These are phyloP conservation scores for Calameuta idolon DNA, from an alignment of 2,888 invertebrate species.

Conservation along the genomic window DNA sequence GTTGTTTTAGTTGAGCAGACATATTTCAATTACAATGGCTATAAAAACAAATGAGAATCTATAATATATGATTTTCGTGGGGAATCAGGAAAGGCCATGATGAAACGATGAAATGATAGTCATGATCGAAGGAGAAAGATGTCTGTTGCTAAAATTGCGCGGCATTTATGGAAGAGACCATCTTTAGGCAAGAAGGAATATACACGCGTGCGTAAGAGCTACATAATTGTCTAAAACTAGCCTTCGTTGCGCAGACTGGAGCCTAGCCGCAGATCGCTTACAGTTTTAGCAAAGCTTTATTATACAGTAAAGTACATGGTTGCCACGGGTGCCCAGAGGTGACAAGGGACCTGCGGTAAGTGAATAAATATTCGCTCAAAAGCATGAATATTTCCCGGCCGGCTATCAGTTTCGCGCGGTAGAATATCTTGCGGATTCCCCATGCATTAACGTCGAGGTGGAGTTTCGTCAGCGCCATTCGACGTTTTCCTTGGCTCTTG, in stretches of 20 bases:
- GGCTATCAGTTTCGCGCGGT: slow-evolving; percentile 32
- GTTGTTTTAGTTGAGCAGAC: too few species aligned
- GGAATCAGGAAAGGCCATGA: too few species aligned
- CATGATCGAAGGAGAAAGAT: too few species aligned
- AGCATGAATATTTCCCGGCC: slow-evolving; percentile 25
- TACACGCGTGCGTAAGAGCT: too few species aligned
- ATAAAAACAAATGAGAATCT: too few species aligned
- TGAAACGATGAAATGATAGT: too few species aligned
- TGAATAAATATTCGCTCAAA: slow-evolving; percentile 32
- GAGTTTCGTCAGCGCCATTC: slow-evolving; percentile 35
- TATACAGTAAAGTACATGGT: slow-evolving; percentile 27
- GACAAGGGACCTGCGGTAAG: slow-evolving; percentile 40
- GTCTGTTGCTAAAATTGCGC: too few species aligned
- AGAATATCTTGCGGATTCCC: slow-evolving; percentile 28
- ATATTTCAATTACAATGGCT: too few species aligned
- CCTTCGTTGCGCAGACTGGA: slow-evolving; percentile 35
- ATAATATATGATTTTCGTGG: too few species aligned
- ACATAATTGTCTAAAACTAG: slow-evolving; percentile 19
- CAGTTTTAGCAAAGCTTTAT: slow-evolving; percentile 31
- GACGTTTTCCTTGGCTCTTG: slow-evolving; percentile 31
- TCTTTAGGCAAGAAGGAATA: too few species aligned
- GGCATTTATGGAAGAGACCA: too few species aligned
- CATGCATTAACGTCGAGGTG: slow-evolving; percentile 39
- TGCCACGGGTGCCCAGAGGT: slow-evolving; percentile 27
- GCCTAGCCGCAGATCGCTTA: slow-evolving; percentile 32